Conservation (phyloP, 1,140 invertebrate species). For the Oncopodura yosiiana region DNA sequence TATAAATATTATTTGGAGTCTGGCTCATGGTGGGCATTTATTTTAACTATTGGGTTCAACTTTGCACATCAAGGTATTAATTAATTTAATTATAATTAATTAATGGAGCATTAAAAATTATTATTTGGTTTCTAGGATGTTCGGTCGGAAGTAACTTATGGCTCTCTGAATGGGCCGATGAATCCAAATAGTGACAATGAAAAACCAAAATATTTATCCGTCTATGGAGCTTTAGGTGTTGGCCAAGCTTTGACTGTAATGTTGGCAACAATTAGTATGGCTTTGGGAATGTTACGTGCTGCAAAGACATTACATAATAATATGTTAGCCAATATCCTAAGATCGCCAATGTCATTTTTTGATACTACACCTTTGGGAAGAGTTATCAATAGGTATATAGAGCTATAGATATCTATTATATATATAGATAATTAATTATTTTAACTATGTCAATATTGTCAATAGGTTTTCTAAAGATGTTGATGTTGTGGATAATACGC, state of each 20-base stretch:
- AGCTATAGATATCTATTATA: not conserved
- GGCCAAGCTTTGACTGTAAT: constrained; percentile 32
- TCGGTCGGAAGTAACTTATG: constrained; percentile 30
- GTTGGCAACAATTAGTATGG: constrained; percentile 8
- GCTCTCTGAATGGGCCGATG: constrained; percentile 30
- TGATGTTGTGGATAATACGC: constrained; percentile 51
- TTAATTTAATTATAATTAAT: constrained; percentile 1
- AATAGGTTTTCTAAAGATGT: constrained; percentile 79
- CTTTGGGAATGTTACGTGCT: constrained; percentile 24
- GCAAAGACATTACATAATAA: constrained; percentile 35
- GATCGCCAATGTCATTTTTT: constrained; percentile 44
- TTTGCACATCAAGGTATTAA: constrained; percentile 27
- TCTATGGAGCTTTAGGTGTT: constrained; percentile 30
- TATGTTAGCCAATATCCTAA: constrained; percentile 37
- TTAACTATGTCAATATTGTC: constrained; percentile 40
- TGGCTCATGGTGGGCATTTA: constrained; percentile 5
- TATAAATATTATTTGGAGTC: constrained; percentile 30
- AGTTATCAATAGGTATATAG: constrained; percentile 40
- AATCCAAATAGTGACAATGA: constrained; percentile 8
- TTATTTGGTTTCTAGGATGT: constrained; percentile 13
- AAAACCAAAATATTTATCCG: constrained; percentile 17
- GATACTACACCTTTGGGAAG: constrained; percentile 44
- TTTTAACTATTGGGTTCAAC: constrained; percentile 7
- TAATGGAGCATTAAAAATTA: not conserved
- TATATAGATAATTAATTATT: constrained; percentile 3